phyloP scores from a whole-genome alignment of 2,113 vertebrate genomes.

The Cottus gobio region DNA sequence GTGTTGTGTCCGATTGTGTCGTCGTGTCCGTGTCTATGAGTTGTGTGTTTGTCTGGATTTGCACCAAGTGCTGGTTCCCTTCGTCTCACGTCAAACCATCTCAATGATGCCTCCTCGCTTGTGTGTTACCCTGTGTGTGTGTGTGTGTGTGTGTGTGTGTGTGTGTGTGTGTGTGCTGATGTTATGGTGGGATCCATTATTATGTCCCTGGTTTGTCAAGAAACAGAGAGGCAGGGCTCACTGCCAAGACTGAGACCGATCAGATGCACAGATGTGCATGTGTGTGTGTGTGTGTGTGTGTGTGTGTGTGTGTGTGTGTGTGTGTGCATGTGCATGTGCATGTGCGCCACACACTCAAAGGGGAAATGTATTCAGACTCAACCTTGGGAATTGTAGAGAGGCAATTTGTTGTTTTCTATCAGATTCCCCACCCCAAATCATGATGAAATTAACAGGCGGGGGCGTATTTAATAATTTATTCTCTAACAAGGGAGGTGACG shows the following conservation, averaged over 20 bases:
- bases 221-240: conserved; percentile 50
- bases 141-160: conserved; percentile 31
- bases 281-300: conserved; percentile 37
- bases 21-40: conserved; percentile 15
- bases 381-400: conserved; percentile 17
- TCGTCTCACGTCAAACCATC: conserved; percentile 40
- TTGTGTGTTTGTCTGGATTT: conserved; percentile 51
- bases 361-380: conserved; percentile 39
- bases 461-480: conserved; percentile 33
- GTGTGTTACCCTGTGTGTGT: conserved; percentile 22
- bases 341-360: conserved; percentile 13
- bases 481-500: conserved; percentile 20
- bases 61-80: conserved; percentile 16
- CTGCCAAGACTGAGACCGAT: conserved; percentile 54
- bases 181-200: conserved; percentile 57
- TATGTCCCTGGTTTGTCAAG: conserved; percentile 48
- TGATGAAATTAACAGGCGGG: conserved; percentile 34
- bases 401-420: conserved; percentile 46
- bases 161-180: conserved; percentile 15
- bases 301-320: conserved; percentile 38
- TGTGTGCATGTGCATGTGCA: conserved; percentile 15
- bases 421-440: conserved; percentile 46
- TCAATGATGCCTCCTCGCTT: conserved; percentile 47
- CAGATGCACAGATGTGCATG: conserved; percentile 20
- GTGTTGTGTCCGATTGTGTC: neutral